Conservation (phyloP, 2,797 vertebrate species). For the Enteromius viviparus region DNA sequence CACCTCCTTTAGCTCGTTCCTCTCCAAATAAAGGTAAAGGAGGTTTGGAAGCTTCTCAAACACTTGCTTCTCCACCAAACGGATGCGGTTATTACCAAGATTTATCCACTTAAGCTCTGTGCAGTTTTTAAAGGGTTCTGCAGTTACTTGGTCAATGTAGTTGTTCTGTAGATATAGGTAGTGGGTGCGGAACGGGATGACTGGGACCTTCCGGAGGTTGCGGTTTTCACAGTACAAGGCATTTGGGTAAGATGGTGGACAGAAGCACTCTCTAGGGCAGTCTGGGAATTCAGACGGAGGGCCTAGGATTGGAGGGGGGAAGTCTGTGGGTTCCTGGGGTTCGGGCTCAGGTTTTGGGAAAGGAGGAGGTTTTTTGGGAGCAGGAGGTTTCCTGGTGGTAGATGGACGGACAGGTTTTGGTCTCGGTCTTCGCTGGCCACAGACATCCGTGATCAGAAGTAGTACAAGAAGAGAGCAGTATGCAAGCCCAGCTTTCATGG, state of each 20-base stretch:
- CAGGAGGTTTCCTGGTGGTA: constrained; percentile 65
- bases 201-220: constrained; percentile 88
- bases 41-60: constrained; percentile 88
- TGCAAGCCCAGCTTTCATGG: constrained; percentile 85
- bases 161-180: constrained; percentile 98
- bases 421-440: constrained; percentile 75
- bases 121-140: constrained; percentile 89
- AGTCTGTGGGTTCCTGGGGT: constrained; percentile 89
- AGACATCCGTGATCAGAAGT: constrained; percentile 80
- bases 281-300: constrained; percentile 85
- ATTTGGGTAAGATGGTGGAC: constrained; percentile 86
- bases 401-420: constrained; percentile 71
- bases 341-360: constrained; percentile 65
- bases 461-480: constrained; percentile 83
- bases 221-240: constrained; percentile 96
- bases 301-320: constrained; percentile 89
- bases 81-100: constrained; percentile 93
- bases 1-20: constrained; percentile 90
- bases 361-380: constrained; percentile 49
- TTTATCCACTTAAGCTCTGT: constrained; percentile 91
- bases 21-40: constrained; percentile 88
- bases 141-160: constrained; percentile 88
- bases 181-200: constrained; percentile 87
- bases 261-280: constrained; percentile 90
- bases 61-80: constrained; percentile 86